phyloP scores from a whole-genome alignment of 2,113 vertebrate species.

The Sminthopsis crassicaudata region DNA sequence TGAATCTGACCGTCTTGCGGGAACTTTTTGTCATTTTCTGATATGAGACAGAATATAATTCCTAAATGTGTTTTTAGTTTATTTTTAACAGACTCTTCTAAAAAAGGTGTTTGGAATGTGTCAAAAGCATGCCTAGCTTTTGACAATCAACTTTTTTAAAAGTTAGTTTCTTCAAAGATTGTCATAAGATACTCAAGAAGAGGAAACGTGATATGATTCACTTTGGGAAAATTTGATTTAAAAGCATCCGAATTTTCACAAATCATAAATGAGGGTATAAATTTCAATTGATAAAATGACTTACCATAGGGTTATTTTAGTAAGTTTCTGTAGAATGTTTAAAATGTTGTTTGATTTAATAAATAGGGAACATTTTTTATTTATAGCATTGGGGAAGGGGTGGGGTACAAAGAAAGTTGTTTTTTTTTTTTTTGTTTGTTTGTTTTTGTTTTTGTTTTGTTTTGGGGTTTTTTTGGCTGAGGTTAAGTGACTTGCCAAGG shows the following conservation, averaged over 20 bases:
- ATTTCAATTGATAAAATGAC: neutral
- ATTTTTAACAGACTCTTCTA: neutral
- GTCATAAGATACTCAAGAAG: neutral
- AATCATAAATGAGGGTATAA: neutral
- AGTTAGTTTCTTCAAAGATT: neutral
- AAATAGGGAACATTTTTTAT: neutral
- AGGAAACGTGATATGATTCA: neutral
- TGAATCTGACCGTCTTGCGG: neutral
- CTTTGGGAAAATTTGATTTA: neutral
- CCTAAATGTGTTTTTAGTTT: neutral
- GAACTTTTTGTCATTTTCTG: neutral
- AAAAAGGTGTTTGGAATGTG: neutral
- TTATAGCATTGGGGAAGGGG: neutral
- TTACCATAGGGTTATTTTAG: neutral
- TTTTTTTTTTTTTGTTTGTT: too few relatives aligned
- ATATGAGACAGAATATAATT: neutral
- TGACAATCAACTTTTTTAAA: neutral
- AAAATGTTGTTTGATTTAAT: neutral
- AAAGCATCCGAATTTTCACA: neutral
- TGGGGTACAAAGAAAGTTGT: too few relatives aligned
- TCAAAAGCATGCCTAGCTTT: neutral
- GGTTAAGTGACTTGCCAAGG: too few relatives aligned
- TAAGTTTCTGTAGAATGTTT: neutral
- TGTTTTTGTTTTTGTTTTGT: too few relatives aligned
- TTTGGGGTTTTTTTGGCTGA: too few relatives aligned